Conservation (phyloP, 2,888 invertebrate genomes). For the Bimastos eiseni region DNA sequence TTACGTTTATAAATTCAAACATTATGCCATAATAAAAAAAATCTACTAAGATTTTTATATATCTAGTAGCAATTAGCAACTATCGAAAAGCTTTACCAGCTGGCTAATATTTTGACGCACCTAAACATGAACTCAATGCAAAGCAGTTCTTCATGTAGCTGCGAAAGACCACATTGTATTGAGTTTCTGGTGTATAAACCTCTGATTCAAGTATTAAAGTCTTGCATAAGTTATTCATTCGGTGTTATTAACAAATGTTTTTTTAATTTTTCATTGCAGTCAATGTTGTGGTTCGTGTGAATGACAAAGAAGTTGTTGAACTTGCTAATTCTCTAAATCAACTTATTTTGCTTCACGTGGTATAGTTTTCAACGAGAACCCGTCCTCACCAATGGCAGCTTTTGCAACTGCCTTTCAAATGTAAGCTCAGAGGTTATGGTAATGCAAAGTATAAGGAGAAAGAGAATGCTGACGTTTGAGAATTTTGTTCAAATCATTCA, state of each 20-base stretch:
- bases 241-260: not conserved
- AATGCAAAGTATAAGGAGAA: not conserved
- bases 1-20: no score
- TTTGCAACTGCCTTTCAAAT: not conserved
- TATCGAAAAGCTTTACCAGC: no score
- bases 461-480: not conserved
- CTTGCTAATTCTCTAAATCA: not conserved
- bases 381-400: not conserved
- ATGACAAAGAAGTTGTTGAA: slow-evolving; percentile 2
- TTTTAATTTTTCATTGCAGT: not conserved
- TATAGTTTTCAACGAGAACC: not conserved
- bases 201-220: no score
- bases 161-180: no score
- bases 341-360: not conserved
- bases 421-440: not conserved
- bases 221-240: no score
- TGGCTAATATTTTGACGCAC: no score
- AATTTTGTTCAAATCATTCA: not conserved
- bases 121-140: no score
- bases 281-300: not conserved
- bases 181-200: no score
- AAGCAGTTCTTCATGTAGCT: no score
- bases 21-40: no score
- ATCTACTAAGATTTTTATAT: no score
- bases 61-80: no score